phyloP scores from a whole-genome alignment of 2,888 invertebrate species.

The Aleiodes alternator region DNA sequence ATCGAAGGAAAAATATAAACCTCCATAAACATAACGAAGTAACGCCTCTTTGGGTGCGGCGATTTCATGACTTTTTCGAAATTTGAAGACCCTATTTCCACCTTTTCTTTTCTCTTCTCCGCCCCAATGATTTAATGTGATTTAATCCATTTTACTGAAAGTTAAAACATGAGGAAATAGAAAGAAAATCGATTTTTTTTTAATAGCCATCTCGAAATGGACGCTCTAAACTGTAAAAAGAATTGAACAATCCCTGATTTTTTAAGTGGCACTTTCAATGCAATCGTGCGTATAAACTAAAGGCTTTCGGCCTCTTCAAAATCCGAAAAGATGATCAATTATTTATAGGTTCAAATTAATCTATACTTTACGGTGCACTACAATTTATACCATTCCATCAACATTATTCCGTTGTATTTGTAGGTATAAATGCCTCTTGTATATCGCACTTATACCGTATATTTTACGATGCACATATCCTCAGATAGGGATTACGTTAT shows the following conservation, averaged over 20 bases:
- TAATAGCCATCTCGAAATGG: conserved; percentile 3
- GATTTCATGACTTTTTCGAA: conserved; percentile 16
- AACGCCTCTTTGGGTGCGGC: background rate
- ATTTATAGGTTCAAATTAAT: conserved; percentile 55
- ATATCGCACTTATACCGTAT: conserved; percentile 11
- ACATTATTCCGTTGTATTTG: conserved; percentile 32
- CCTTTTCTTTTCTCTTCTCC: conserved; percentile 15
- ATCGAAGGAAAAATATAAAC: too few relatives aligned
- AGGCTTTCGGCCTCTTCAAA: too few relatives aligned
- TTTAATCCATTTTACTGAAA: conserved; percentile 20
- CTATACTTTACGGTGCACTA: conserved; percentile 59
- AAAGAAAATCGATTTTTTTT: conserved; percentile 12
- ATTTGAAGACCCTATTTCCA: conserved; percentile 19
- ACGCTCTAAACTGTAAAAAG: background rate
- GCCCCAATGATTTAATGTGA: conserved; percentile 14
- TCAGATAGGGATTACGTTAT: conserved; percentile 42
- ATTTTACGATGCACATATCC: conserved; percentile 44
- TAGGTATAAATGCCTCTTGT: background rate
- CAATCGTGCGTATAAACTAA: conserved; percentile 11
- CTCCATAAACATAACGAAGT: too few relatives aligned
- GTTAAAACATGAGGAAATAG: background rate
- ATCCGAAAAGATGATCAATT: background rate
- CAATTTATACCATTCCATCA: conserved; percentile 58
- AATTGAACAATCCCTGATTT: conserved; percentile 20
- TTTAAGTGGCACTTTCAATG: conserved; percentile 8